Evolutionary conservation across 2,888 invertebrate species (phyloP), one percentile per base, ranked within the genome.

Genomic region (Agrenia bidenticulata): DNA sequence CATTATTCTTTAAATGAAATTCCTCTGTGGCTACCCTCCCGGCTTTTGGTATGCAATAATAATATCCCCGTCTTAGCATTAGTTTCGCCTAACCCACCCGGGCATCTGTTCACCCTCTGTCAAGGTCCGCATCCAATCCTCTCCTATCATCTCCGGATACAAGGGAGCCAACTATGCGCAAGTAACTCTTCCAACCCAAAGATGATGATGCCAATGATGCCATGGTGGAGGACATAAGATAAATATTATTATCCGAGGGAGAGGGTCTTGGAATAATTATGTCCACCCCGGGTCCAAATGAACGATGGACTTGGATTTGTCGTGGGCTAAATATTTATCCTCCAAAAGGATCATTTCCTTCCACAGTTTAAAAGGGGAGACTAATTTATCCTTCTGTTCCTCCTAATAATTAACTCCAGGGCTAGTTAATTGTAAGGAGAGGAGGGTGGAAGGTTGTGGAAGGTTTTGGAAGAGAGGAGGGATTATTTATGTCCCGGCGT

Each of bases 261-360:
- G 32, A 32, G 32, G 32, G 32, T 32, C 32, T 11, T 32, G 32
- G 5, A 4, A 7, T 32, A 11, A 4, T 7, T 32, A 32, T 32
- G 32, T 32, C 32, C 32, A 7, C 32, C 11, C 5, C 54, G 66
- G 60, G 61, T 53, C 54, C 50, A 61, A 66, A 66, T 69, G 66
- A 69, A 66, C 59, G 66, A 66, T 66, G 66, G 56, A 54, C 69
- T 61, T 60, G 61, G 65, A 65, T 69, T 66, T 63, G 69, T 66
- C 57, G 57, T 69, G 54, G 65, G 61, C 63, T 63, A 69, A 69
- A 60, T 69, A 65, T 69, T 69, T 69, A 69, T 69, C 65, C 55
- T 65, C 65, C 51, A 60, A 69, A 69, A 63, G 69, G 69, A 63
- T 69, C 69, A 69, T 66, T 69, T 69, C 65, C 61, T 66, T 66